Evolutionary conservation across 2,113 vertebrate genomes (phyloP), one percentile per base, ranked within the genome.

Genomic region (Sebastes fasciatus): DNA sequence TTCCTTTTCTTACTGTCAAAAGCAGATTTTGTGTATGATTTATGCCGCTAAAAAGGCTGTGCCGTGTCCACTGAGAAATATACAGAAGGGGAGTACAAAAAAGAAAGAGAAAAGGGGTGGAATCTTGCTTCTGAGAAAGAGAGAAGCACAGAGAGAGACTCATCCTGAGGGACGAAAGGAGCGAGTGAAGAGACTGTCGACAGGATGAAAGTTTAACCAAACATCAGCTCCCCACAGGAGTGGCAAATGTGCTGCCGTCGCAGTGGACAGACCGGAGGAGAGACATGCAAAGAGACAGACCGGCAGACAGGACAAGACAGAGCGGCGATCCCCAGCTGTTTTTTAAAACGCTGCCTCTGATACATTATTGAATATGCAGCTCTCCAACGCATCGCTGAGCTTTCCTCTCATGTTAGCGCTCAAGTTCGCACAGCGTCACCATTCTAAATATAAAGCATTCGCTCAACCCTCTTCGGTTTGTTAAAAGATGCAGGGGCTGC

Each of bases 301-400:
- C 4, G 81, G 71, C 83, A 85, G 87, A 92, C 82, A 82, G 54
- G 88, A 87, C 84, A 82, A 87, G 92, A 86, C 84, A 82, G 88
- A 85, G 87, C 54, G 14, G 81, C 64, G 51, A 88, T 92, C 85
- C 92, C 92, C 85, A 89, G 91, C 91, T 88, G 91, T 91, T 91
- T 91, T 64, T 90, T 88, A 88, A 93, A 92, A 91, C 4, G 71
- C 88, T 85, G 89, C 88, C 84, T 91, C 90, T 90, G 91, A 93
- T 95, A 86, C 90, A 95, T 95, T 94, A 95, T 95, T 95, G 92
- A 95, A 88, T 61, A 79, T 61, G 80, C 70, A 46, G 91, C 87
- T 87, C 89, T 86, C 65, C 79, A 86, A 94, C 90, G 91, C 93
- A 92, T 91, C 92, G 74, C 92, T 92, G 93, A 91, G 90, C 92